A percentile compares a stretch with the other conserved stretches of the same genome.
Conservation (phyloP, 2,113 vertebrate genomes). For the Rhinolophus sinicus region DNA sequence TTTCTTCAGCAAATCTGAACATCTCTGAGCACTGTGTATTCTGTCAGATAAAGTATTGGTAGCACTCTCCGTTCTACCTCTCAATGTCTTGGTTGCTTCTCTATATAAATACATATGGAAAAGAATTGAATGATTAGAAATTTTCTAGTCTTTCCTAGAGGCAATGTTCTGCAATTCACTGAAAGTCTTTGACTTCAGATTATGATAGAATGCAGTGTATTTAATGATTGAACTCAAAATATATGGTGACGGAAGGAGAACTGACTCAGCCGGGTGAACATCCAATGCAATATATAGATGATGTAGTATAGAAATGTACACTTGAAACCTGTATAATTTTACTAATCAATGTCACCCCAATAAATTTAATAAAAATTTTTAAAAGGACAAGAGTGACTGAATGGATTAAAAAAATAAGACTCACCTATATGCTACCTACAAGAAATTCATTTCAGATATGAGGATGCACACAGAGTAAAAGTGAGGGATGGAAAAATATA, state of each 20-base stretch:
- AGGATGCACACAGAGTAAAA: background rate
- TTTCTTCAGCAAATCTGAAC: constrained; percentile 42
- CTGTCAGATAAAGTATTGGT: constrained; percentile 12
- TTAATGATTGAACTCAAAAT: background rate
- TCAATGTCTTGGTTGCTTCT: background rate
- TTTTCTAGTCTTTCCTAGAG: background rate
- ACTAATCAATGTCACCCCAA: too few species aligned
- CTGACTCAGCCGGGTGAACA: background rate
- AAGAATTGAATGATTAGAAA: background rate
- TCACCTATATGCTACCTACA: background rate
- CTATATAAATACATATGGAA: background rate
- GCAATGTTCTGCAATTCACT: background rate
- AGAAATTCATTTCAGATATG: background rate
- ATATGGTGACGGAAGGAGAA: too few species aligned
- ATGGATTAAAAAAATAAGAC: background rate
- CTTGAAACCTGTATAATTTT: too few species aligned
- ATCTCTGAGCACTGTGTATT: background rate
- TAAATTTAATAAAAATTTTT: too few species aligned
- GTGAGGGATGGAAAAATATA: background rate
- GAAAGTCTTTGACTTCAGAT: background rate
- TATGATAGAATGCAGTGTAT: background rate
- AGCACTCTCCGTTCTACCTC: background rate
- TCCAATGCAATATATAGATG: too few species aligned
- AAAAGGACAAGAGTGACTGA: background rate
- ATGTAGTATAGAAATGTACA: too few species aligned